Percentiles rank a stretch among this genome's conserved stretches.
These are phyloP conservation scores for Cerceris rybyensis DNA, from an alignment of 2,888 invertebrate species.

Conservation along the genomic window DNA sequence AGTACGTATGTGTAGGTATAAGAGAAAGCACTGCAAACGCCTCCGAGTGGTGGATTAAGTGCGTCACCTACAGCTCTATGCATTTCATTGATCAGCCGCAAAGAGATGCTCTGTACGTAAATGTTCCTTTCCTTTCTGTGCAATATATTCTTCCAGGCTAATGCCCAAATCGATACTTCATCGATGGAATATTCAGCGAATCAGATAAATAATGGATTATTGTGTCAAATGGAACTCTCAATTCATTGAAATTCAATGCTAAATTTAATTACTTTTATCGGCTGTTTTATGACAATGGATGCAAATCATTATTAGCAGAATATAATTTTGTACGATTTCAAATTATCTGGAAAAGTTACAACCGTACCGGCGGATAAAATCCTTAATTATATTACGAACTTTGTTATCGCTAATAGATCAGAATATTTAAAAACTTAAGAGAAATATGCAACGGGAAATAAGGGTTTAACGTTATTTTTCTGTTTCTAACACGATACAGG, in stretches of 20 bases:
- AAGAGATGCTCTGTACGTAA: neutral
- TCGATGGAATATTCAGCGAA: neutral
- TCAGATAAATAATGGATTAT: neutral
- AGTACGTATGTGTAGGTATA: neutral
- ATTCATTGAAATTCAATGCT: too few species aligned
- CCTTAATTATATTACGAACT: too few species aligned
- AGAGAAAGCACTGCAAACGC: neutral
- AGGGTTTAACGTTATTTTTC: neutral
- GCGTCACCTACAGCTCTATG: constrained; percentile 4
- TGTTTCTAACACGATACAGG: neutral
- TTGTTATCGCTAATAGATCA: too few species aligned
- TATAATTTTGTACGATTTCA: too few species aligned
- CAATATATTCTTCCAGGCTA: neutral
- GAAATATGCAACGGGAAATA: neutral
- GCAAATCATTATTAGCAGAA: too few species aligned
- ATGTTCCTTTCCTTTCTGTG: neutral
- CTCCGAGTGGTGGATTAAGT: neutral
- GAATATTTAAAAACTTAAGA: neutral
- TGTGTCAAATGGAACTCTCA: too few species aligned
- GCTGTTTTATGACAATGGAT: too few species aligned
- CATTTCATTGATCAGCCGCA: constrained; percentile 3
- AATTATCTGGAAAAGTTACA: too few species aligned
- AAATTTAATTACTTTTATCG: too few species aligned
- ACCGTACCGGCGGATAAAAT: too few species aligned
- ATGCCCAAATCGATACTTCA: neutral